These are phyloP conservation scores for Drosophila anomalata DNA, from an alignment of 2,888 invertebrate genomes.

Conservation along the genomic window DNA sequence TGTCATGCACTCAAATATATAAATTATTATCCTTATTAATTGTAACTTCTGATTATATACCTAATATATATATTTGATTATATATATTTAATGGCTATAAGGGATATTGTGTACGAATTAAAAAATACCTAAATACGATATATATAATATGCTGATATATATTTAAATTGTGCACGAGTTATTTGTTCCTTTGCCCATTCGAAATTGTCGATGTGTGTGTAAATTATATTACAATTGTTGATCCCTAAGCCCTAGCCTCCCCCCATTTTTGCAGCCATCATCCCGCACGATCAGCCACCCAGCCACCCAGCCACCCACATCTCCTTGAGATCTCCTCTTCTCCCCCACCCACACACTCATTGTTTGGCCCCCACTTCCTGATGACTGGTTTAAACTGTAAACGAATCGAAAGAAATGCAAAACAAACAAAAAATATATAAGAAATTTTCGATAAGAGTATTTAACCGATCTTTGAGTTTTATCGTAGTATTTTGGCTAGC, in stretches of 20 bases:
- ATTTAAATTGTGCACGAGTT: conserved; percentile 44
- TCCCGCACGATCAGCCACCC: background rate
- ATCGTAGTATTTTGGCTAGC: conserved; percentile 55
- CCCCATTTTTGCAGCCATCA: conserved; percentile 12
- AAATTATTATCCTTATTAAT: conserved; percentile 59
- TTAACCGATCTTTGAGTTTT: conserved; percentile 42
- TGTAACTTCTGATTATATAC: conserved; percentile 32
- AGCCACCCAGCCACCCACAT: background rate
- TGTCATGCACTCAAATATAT: conserved; percentile 70
- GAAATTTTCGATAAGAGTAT: conserved; percentile 39
- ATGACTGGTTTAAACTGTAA: conserved; percentile 15
- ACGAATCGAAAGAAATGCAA: conserved; percentile 32
- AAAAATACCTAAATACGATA: conserved; percentile 50
- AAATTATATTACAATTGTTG: conserved; percentile 44
- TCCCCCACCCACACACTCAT: background rate
- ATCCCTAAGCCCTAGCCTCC: background rate
- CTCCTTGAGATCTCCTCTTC: background rate
- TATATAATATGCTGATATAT: conserved; percentile 36
- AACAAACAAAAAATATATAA: conserved; percentile 18
- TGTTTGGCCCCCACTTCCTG: conserved; percentile 11
- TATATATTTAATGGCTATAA: conserved; percentile 41
- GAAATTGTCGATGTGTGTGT: conserved; percentile 37
- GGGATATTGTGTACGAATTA: conserved; percentile 48
- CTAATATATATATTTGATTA: conserved; percentile 22
- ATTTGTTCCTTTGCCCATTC: conserved; percentile 41